Base-by-base conservation (phyloP, 2,797 vertebrate genomes). In the Chromobotia macracanthus region DNA sequence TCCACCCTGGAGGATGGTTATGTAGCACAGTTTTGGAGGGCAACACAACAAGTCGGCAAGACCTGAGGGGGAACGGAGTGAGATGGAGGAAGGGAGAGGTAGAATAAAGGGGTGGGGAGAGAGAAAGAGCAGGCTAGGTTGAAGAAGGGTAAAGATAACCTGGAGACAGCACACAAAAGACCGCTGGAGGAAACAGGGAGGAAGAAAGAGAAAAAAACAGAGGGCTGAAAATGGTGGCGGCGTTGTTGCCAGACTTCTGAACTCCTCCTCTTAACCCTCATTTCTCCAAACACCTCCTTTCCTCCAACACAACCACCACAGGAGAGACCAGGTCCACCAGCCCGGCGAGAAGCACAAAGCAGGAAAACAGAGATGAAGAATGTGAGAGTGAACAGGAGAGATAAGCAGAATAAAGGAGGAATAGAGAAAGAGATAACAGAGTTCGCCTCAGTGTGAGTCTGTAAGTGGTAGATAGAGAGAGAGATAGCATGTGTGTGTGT, bases 41-140 rank as follows among this genome's bases (percentile, higher is more conserved):
- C 94, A 96, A 93, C 95, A 95, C 95, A 96, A 96, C 94, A 96
- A 95, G 93, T 92, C 93, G 93, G 91, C 92, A 93, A 92, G 91
- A 93, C 92, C 93, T 90, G 90, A 83, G 75, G 77, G 83, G 69
- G 82, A 83, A 63, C 21, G 13, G 73, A 74, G 80, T 86, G 84
- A 87, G 87, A 87, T 99, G 88, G 78, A 77, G 86, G 86, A 88
- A 89, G 89, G 83, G 87, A 85, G 89, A 85, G 89, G 89, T 89
- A 90, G 97, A 56, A 89, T 89, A 89, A 80, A 75, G 75, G 85
- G 84, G 58, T 68, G 81, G 71, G 84, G 83, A 48, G 71, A 65
- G 16, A 19, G 23, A 99, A 97, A 98, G 96, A 97, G 96, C 51
- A 28, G 58, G 69, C 31, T 53, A 65, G 28, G 66, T 53, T 48